A percentile compares a stretch with the other conserved stretches of the same genome.
These are phyloP conservation scores for Gastrophryne carolinensis DNA, from an alignment of 2,797 vertebrate genomes.

Conservation along the genomic window DNA sequence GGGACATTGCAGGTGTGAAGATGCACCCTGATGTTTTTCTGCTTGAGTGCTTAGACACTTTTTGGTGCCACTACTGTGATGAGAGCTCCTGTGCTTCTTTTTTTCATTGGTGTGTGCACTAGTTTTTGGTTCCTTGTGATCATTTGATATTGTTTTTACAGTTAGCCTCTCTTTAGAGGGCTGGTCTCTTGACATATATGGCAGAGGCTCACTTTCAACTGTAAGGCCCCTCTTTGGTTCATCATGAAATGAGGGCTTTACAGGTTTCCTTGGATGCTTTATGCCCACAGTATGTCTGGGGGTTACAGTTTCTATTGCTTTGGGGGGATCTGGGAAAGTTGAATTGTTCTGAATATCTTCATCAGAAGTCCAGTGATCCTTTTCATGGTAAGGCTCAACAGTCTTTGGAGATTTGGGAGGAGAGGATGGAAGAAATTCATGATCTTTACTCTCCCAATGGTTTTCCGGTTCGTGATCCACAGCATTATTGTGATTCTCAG, in stretches of 20 bases:
- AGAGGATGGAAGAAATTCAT: conserved; percentile 52
- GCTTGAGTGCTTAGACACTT: conserved; percentile 30
- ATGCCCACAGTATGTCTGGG: conserved; percentile 63
- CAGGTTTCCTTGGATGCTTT: conserved; percentile 64
- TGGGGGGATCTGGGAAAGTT: conserved; percentile 60
- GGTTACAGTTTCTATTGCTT: not conserved
- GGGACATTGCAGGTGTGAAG: conserved; percentile 52
- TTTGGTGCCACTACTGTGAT: conserved; percentile 55
- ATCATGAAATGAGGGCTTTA: conserved; percentile 50
- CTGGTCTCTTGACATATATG: conserved; percentile 61
- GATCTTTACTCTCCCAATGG: conserved; percentile 58
- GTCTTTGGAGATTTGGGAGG: conserved; percentile 56
- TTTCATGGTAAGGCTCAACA: conserved; percentile 57
- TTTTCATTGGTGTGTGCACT: conserved; percentile 59
- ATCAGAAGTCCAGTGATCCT: conserved; percentile 52
- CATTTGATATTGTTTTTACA: conserved; percentile 70
- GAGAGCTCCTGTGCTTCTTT: conserved; percentile 62
- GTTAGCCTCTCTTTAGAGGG: conserved; percentile 75
- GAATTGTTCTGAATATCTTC: conserved; percentile 59
- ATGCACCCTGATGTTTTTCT: conserved; percentile 53
- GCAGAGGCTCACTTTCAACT: conserved; percentile 67
- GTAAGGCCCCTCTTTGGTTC: conserved; percentile 57
- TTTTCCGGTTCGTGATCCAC: conserved; percentile 24
- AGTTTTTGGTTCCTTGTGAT: conserved; percentile 62
- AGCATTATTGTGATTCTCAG: conserved; percentile 58